Base-by-base conservation (phyloP, 2,797 vertebrate genomes). In the Atherinosoma microstoma region DNA sequence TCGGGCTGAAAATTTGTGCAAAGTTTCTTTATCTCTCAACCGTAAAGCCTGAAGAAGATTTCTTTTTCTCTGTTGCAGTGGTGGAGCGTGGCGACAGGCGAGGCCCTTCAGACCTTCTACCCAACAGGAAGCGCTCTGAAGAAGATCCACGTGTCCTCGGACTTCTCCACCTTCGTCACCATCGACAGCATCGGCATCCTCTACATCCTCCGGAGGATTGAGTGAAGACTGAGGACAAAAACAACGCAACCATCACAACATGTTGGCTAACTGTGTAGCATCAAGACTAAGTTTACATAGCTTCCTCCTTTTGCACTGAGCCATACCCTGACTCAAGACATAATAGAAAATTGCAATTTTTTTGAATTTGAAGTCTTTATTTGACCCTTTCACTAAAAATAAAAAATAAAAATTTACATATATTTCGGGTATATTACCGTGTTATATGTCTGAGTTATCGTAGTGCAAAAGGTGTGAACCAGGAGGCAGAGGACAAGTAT, bases 171-270 rank as follows among this genome's bases (percentile, higher is more conserved):
- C 13, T 99, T 96, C 27, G 94, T 98, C 87, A 99, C 97, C 85
- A 95, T 99, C 64, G 98, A 99, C 94, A 97, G 92, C 86, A 96
- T 99, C 56, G 98, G 98, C 38, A 96, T 98, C 92, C 96, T 99
- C 78, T 99, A 99, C 86, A 78, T 98, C 73, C 94, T 99, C 62
- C 94, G 92, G 92, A 95, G 93, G 80, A 93, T 98, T n/a, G 56
- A 22, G 24, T 89, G 73, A 90, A 2, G 27, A 64, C 29, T 9
- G 42, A 32, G 15, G 11, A 18, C 4, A 29, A 47, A 12, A 24
- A 20, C 18, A 2, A 20, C 18, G 20, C 3, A 38, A 38, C 30
- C 54, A 27, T 4, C 10, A 34, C 2, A 58, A 47, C 6, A 18
- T 40, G 3, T 59, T n/a, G 18, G 40, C 18, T 6, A 20, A 40